Evolutionary conservation across 2,113 vertebrate genomes (phyloP).

Genomic region (Nycticryphes semicollaris): DNA sequence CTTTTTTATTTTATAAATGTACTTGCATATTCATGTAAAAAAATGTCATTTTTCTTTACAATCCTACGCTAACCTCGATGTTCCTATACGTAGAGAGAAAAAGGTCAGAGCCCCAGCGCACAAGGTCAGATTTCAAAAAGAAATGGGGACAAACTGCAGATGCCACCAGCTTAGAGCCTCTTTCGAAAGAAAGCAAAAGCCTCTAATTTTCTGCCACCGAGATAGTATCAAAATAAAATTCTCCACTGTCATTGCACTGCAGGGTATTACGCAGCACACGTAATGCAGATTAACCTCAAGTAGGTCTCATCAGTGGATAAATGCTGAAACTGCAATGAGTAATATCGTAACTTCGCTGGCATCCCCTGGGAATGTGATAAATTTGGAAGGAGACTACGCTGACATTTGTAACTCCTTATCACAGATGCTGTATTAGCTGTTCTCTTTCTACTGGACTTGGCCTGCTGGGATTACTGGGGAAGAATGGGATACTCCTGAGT

Average conservation of each 20-base stretch:
- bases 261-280: neutral
- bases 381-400: constrained; percentile 31
- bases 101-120: neutral
- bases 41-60: neutral
- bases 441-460: constrained; percentile 46
- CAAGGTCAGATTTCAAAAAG: neutral
- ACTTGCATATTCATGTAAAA: neutral
- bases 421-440: constrained; percentile 55
- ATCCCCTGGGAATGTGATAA: constrained; percentile 33
- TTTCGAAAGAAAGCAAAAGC: neutral
- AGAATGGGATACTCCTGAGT: constrained; percentile 31
- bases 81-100: neutral
- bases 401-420: constrained; percentile 64
- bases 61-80: accelerated
- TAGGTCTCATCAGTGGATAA: constrained; percentile 31
- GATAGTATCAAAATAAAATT: constrained; percentile 32
- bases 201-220: neutral
- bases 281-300: constrained; percentile 30
- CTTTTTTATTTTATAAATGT: neutral
- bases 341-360: constrained; percentile 5
- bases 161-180: neutral
- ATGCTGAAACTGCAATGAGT: constrained; percentile 6
- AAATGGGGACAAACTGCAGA: neutral
- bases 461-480: constrained; percentile 38
- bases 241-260: neutral